A percentile compares a stretch with the other conserved stretches of the same genome.
phyloP scores from a whole-genome alignment of 2,797 vertebrate species.

The Sternotherus odoratus region DNA sequence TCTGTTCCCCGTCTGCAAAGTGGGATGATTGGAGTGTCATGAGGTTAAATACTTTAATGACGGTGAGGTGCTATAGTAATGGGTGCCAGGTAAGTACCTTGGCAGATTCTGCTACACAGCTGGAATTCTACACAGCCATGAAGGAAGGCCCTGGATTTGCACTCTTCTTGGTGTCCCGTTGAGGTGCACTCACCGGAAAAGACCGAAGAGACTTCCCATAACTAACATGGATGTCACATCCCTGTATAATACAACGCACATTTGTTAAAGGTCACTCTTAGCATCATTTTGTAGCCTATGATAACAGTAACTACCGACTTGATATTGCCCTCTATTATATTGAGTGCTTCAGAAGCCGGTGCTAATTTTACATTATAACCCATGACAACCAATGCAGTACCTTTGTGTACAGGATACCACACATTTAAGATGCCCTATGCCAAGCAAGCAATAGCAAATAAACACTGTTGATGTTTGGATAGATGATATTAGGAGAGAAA shows the following conservation, averaged over 20 bases:
- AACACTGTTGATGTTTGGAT: not conserved
- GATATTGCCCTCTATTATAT: constrained; percentile 13
- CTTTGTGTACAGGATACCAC: not conserved
- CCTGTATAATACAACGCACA: not conserved
- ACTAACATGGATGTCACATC: not conserved
- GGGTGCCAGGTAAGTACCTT: not conserved
- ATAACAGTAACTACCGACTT: not conserved
- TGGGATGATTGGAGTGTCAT: not conserved
- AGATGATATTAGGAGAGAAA: not conserved
- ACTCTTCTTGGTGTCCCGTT: not conserved
- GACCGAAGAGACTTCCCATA: not conserved
- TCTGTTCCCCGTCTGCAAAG: not conserved
- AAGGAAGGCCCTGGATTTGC: not conserved
- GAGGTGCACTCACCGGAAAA: not conserved
- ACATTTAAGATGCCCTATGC: not conserved
- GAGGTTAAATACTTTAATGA: not conserved
- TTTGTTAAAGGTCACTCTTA: not conserved
- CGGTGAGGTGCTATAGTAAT: not conserved
- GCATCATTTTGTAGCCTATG: constrained; percentile 9
- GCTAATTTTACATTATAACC: not conserved
- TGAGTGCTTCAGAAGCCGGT: constrained; percentile 4
- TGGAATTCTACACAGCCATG: not conserved
- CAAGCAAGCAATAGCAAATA: not conserved
- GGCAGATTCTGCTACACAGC: not conserved
- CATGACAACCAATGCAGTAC: not conserved